Evolutionary conservation across 2,888 invertebrate genomes (phyloP).

Genomic region (Tuta absoluta): DNA sequence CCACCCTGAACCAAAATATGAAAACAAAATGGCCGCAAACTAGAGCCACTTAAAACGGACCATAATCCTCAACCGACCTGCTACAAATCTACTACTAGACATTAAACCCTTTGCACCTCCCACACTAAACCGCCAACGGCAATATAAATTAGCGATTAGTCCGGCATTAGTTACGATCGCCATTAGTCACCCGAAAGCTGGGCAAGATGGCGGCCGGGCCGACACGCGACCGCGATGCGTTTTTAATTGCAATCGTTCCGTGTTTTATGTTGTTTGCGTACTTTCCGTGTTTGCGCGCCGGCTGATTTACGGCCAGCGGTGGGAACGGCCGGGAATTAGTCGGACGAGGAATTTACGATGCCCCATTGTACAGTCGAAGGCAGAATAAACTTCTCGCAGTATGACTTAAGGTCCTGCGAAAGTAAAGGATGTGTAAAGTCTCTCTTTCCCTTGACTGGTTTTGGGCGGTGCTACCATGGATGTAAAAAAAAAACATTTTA

Average conservation of each 20-base stretch:
- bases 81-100: neutral
- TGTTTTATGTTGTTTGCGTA: constrained; percentile 80
- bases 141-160: constrained; percentile 21
- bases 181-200: constrained; percentile 32
- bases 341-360: constrained; percentile 17
- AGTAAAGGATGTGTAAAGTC: no score
- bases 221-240: constrained; percentile 76
- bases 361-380: neutral
- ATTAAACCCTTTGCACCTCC: constrained; percentile 7
- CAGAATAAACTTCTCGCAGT: neutral
- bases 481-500: no score
- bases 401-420: no score
- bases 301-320: constrained; percentile 74
- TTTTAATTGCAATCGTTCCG: constrained; percentile 81
- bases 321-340: constrained; percentile 55
- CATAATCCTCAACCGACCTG: neutral
- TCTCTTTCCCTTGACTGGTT: no score
- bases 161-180: constrained; percentile 15
- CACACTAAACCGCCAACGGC: neutral
- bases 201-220: constrained; percentile 63
- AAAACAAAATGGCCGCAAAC: constrained; percentile 9
- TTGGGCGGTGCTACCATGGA: no score
- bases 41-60: neutral
- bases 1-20: neutral
- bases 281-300: constrained; percentile 69